phyloP scores from a whole-genome alignment of 2,888 invertebrate genomes.

The Pogonocherus hispidulus region DNA sequence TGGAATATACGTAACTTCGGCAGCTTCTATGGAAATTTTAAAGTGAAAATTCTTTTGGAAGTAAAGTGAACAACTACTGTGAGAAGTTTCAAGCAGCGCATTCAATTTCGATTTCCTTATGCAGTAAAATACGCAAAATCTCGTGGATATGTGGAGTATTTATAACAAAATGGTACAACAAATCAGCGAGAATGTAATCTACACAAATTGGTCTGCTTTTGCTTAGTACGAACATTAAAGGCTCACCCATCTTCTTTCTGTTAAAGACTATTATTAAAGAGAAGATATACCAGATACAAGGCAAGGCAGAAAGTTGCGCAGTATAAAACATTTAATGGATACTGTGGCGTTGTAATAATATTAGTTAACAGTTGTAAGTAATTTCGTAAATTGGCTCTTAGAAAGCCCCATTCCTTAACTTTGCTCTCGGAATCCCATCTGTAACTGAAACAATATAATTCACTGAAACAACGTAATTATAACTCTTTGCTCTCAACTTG shows the following conservation, averaged over 20 bases:
- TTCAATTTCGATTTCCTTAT: too few species aligned
- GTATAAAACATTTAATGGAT: slow-evolving; percentile 21
- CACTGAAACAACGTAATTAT: slow-evolving; percentile 4
- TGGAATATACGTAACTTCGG: too few species aligned
- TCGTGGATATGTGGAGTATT: too few species aligned
- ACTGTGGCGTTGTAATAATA: slow-evolving; percentile 20
- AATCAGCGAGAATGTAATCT: background rate
- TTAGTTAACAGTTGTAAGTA: slow-evolving; percentile 27
- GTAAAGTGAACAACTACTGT: too few species aligned
- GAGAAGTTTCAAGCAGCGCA: too few species aligned
- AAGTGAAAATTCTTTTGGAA: too few species aligned
- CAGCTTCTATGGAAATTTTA: too few species aligned
- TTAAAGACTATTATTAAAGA: background rate
- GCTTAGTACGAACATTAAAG: background rate
- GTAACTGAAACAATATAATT: background rate
- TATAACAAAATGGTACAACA: too few species aligned
- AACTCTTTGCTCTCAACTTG: background rate
- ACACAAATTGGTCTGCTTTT: background rate
- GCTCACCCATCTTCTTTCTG: background rate
- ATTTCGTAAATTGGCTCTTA: slow-evolving; percentile 20
- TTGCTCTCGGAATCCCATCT: background rate
- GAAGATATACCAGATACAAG: background rate
- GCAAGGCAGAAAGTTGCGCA: background rate
- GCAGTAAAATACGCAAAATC: too few species aligned
- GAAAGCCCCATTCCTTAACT: slow-evolving; percentile 17